These are phyloP conservation scores for Trissolcus basalis DNA, from an alignment of 1,140 invertebrate species.

Conservation along the genomic window DNA sequence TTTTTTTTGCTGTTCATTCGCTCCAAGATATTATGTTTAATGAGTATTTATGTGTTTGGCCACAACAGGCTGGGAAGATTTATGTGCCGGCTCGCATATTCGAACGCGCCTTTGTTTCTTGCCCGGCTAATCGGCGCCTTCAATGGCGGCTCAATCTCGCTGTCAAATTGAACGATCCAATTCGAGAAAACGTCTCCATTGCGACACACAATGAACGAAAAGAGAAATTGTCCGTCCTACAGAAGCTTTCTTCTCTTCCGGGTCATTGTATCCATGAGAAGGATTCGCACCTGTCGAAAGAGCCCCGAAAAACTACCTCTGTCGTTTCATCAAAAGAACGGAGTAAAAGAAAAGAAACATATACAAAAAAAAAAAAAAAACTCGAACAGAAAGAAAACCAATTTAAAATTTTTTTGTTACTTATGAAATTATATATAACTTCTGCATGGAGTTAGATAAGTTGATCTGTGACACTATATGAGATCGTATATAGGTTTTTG, in stretches of 20 bases:
- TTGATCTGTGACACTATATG: no score
- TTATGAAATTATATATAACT: no score
- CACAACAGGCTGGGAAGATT: constrained; percentile 26
- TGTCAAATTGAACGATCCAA: not conserved
- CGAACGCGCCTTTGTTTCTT: constrained; percentile 1
- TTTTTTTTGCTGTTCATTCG: not conserved
- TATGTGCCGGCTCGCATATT: constrained; percentile 4
- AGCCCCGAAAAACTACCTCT: constrained; percentile 12
- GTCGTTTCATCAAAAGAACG: not conserved
- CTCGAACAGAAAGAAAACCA: no score
- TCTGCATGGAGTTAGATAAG: no score
- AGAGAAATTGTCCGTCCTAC: constrained; percentile 29
- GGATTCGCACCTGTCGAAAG: constrained; percentile 45
- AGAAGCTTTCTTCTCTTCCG: constrained; percentile 33
- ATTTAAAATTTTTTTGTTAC: no score
- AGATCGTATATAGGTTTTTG: no score
- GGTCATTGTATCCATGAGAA: constrained; percentile 36
- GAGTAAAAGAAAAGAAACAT: not conserved
- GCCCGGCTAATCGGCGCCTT: not conserved
- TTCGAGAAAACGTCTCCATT: constrained; percentile 27
- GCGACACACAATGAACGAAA: constrained; percentile 21
- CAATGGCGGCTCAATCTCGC: no score
- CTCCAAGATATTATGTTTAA: constrained; percentile 22
- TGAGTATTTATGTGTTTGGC: constrained; percentile 39
- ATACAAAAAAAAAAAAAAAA: no score